Percentiles rank a stretch among this genome's conserved stretches.
Conservation (phyloP, 2,113 vertebrate species). For the Amblyornis subalaris region DNA sequence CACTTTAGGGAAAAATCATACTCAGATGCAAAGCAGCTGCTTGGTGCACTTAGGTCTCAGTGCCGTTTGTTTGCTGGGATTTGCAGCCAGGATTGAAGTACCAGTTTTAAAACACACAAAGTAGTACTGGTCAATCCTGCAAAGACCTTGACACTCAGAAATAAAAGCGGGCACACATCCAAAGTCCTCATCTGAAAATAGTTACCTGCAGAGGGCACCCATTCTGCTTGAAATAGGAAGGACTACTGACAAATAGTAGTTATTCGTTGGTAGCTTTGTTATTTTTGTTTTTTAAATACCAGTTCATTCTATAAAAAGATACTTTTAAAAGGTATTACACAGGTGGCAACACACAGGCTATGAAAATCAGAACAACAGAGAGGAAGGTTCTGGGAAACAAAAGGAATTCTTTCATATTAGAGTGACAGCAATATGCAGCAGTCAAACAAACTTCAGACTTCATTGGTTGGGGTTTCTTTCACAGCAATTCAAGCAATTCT, state of each 20-base stretch:
- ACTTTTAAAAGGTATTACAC: background rate
- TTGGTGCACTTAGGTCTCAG: background rate
- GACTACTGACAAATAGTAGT: background rate
- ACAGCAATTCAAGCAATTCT: background rate
- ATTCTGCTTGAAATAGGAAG: background rate
- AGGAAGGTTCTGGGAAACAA: background rate
- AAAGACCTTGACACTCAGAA: background rate
- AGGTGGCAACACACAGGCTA: background rate
- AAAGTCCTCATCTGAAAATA: background rate
- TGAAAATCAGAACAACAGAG: background rate
- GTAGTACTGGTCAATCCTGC: fast-evolving
- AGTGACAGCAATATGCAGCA: background rate
- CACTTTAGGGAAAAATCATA: background rate
- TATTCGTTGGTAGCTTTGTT: background rate
- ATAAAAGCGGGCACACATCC: background rate
- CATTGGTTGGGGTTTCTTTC: background rate
- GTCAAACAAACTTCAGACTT: background rate
- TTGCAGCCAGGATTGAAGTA: background rate
- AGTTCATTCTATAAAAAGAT: background rate
- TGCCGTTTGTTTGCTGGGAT: background rate
- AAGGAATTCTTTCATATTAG: background rate
- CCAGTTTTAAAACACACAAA: background rate
- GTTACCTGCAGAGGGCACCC: conserved; percentile 55
- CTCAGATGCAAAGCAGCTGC: background rate
- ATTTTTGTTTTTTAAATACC: background rate